Evolutionary conservation across 2,888 invertebrate genomes (phyloP).

Genomic region (Drosophila sordidula): DNA sequence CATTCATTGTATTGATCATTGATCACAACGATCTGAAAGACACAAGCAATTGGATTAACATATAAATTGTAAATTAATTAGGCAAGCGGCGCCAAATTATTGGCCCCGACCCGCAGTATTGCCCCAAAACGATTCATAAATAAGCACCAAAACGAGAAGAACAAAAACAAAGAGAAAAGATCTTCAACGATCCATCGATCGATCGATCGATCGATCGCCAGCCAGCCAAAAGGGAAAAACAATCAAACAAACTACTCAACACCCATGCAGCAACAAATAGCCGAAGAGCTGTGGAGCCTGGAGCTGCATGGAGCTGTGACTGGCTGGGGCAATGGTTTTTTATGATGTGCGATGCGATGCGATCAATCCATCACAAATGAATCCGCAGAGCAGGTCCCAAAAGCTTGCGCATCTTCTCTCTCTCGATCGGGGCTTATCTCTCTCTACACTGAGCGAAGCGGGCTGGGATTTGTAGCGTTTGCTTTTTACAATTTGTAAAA

Average conservation of each 20-base stretch:
- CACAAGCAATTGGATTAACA: slow-evolving; percentile 71
- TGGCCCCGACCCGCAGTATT: slow-evolving; percentile 56
- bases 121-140: slow-evolving; percentile 51
- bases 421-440: slow-evolving; percentile 3
- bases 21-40: slow-evolving; percentile 43
- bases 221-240: slow-evolving; percentile 55
- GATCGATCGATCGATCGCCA: slow-evolving; percentile 57
- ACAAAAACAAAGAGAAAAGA: slow-evolving; percentile 29
- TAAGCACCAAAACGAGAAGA: slow-evolving; percentile 35
- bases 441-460: not conserved
- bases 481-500: no score
- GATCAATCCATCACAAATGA: slow-evolving; percentile 80
- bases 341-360: slow-evolving; percentile 82
- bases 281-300: slow-evolving; percentile 10
- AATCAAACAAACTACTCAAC: slow-evolving; percentile 80
- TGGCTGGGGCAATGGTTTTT: slow-evolving; percentile 63
- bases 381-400: slow-evolving; percentile 35
- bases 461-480: no score
- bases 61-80: slow-evolving; percentile 79
- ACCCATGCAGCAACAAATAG: slow-evolving; percentile 46
- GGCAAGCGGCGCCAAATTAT: slow-evolving; percentile 75
- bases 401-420: slow-evolving; percentile 6
- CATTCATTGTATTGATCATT: slow-evolving; percentile 32
- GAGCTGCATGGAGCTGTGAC: slow-evolving; percentile 31
- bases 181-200: slow-evolving; percentile 49